Conservation (phyloP, 2,113 vertebrate species). For the Melierax canorus region DNA sequence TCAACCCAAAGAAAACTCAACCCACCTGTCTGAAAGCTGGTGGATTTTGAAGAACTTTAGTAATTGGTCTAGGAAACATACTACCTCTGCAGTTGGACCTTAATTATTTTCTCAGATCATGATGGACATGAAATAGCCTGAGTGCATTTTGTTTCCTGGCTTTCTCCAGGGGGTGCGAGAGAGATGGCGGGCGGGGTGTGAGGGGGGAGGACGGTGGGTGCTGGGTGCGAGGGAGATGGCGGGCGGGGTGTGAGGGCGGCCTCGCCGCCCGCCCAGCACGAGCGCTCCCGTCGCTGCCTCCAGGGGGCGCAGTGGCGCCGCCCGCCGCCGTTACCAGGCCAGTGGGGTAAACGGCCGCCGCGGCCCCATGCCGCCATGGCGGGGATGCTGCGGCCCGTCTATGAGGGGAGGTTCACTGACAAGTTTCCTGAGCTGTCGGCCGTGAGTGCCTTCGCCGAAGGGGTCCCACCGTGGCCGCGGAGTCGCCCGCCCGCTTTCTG, state of each 20-base stretch:
- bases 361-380: not conserved
- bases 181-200: too few relatives aligned
- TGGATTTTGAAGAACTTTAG: not conserved
- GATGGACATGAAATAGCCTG: not conserved
- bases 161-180: not conserved
- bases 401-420: conserved; percentile 31
- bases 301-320: too few relatives aligned
- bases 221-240: rapidly evolving
- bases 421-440: not conserved
- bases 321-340: not conserved
- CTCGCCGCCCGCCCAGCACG: not conserved
- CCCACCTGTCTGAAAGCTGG: rapidly evolving
- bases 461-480: rapidly evolving
- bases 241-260: not conserved
- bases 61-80: not conserved
- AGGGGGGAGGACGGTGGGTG: rapidly evolving
- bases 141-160: not conserved
- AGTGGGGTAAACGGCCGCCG: not conserved
- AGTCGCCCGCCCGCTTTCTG: rapidly evolving
- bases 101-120: not conserved
- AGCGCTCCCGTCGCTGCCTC: not conserved
- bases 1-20: not conserved
- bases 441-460: not conserved
- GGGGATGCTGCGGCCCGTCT: not conserved
- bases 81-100: not conserved